Evolutionary conservation across 2,797 vertebrate genomes (phyloP).

Genomic region (Chaenodraco wilsoni): DNA sequence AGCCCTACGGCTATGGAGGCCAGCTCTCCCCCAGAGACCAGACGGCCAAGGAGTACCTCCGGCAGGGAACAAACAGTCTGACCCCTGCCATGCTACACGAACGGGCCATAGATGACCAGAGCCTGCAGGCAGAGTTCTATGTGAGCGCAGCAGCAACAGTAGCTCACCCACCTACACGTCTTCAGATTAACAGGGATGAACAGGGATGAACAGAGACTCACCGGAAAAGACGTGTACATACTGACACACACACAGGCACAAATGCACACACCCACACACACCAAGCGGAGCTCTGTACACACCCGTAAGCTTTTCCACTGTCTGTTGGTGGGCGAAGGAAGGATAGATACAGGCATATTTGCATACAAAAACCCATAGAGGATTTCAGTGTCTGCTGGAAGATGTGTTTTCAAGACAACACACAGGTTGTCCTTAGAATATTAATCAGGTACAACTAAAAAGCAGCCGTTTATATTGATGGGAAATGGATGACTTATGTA

Average conservation of each 20-base stretch:
- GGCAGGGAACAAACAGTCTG: conserved; percentile 89
- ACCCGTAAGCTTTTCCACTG: conserved; percentile 67
- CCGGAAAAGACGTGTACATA: conserved; percentile 45
- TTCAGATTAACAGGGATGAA: conserved; percentile 51
- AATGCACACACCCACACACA: conserved; percentile 48
- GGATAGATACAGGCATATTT: conserved; percentile 64
- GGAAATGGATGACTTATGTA: conserved; percentile 11
- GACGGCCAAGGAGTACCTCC: conserved; percentile 92
- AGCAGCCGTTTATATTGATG: conserved; percentile 19
- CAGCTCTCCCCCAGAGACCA: conserved; percentile 95
- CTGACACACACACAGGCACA: conserved; percentile 33
- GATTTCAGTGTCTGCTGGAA: conserved; percentile 59
- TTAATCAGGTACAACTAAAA: conserved; percentile 27
- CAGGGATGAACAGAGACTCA: conserved; percentile 35
- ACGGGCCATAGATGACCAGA: conserved; percentile 93
- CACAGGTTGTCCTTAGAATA: conserved; percentile 18
- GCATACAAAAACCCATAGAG: conserved; percentile 65
- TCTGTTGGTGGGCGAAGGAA: conserved; percentile 68
- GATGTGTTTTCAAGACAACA: conserved; percentile 37
- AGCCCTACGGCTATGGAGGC: conserved; percentile 94
- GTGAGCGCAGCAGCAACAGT: conserved; percentile 81
- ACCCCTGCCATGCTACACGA: conserved; percentile 90
- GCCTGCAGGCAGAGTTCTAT: conserved; percentile 96
- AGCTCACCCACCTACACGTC: conserved; percentile 56
- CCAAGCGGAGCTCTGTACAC: conserved; percentile 50